Evolutionary conservation across 2,113 vertebrate species (phyloP).

Genomic region (Chinchilla lanigera): DNA sequence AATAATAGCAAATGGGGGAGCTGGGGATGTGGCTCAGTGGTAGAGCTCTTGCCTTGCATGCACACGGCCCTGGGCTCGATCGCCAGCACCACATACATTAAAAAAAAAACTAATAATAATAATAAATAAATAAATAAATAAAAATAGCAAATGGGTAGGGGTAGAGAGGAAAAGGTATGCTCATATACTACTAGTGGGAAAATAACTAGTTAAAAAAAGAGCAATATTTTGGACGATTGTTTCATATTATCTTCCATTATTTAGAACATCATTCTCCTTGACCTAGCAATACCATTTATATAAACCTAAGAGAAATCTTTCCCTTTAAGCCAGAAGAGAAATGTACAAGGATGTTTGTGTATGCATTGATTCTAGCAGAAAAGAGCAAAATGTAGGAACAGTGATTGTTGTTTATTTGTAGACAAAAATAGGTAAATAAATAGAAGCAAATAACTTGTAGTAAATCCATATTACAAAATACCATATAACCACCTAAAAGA

Average conservation of each 20-base stretch:
- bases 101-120: too few relatives aligned
- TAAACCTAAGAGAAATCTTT: conserved; percentile 30
- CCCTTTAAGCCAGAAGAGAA: neutral
- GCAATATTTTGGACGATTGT: neutral
- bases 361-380: conserved; percentile 1
- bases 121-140: too few relatives aligned
- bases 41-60: too few relatives aligned
- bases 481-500: neutral
- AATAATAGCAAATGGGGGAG: neutral
- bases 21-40: too few relatives aligned
- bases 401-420: neutral
- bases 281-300: neutral
- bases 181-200: neutral
- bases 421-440: neutral
- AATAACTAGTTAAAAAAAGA: neutral
- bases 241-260: neutral
- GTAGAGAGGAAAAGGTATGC: conserved; percentile 11
- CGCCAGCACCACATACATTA: too few relatives aligned
- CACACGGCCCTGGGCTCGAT: too few relatives aligned
- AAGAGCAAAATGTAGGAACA: neutral
- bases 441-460: neutral
- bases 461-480: neutral
- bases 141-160: neutral
- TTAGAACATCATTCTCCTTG: conserved; percentile 51
- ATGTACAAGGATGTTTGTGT: neutral